Base-by-base conservation (phyloP, 92 coral and sea anemone genomes). In the Porites cylindrica region DNA sequence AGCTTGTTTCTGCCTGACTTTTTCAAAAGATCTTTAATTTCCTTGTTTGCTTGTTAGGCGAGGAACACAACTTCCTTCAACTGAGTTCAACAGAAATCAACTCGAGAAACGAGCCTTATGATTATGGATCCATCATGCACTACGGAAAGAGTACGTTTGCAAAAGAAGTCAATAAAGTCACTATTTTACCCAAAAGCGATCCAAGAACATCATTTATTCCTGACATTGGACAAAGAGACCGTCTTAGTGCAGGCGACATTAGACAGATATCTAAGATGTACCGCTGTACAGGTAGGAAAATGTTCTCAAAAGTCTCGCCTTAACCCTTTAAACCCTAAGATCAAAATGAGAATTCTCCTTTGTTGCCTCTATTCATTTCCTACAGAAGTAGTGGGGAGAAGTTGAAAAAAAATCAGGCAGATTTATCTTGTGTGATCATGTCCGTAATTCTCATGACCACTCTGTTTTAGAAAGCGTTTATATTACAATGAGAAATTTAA, bases 91-190 rank as follows among this genome's bases (percentile, higher is more conserved):
- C 90, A 3, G 99, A 96, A 67, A 91, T 96, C 53, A 86, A 96
- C 88, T 96, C 99, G 3, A 82, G 93, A 8, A 91, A 84, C 70
- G 99, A 96, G 79, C 85, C 87, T 14, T 96, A 96, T 63, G 99
- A 96, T 72, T 96, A 95, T 79, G 95, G 91, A 1, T 95, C 98
- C 82, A 97, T 97, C 67, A 97, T 97, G 99, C 99, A 97, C 70
- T 97, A 97, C 81, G 98, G 98, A 58, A 94, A 91, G 73, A 90
- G 86, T 87, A 92, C 98, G n/a, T 97, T 95, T 68, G 90, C 99
- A 19, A 89, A 93, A 75, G 86, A 91, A 76, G 79, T 88, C 19
- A 85, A 64, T 16, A 90, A 72, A 62, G 88, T 91, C 79, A 96
- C 98, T 1, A 97, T 97, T 60, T 76, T 92, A 20, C 96, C 99